Evolutionary conservation across 2,888 invertebrate genomes (phyloP), one percentile per base, ranked within the genome.

Genomic region (Caenorhabditis sulstoni): DNA sequence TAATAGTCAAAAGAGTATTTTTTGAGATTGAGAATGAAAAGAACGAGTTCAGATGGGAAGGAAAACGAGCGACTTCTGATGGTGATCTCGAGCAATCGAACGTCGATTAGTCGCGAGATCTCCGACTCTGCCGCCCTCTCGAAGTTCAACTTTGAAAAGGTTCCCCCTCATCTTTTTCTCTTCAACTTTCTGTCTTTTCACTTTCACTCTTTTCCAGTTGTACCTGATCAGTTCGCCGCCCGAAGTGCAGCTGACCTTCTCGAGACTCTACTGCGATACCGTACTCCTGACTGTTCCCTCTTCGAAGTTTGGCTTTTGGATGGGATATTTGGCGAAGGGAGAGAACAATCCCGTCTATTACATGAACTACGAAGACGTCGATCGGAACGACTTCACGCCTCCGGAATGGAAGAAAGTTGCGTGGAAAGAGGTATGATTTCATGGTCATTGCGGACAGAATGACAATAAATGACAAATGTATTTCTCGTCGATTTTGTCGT

Each of bases 301-400:
- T 3, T 70, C 70, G 20, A 39, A 35, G 8, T 29, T 55, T 12
- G 70, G 70, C 53, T 70, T 61, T 55, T 70, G 70, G 70, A 55
- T 61, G 62, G 70, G 61, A 16, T 70, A 62, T 55, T 62, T 70
- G 47, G 61, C 70, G 22, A 70, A 39, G 35, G 53, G 55, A n/a
- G 55, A 62, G 9, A 18, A 58, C 22, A 68, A 55, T 22, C 55
- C 18, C 9, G 68, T 68, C 0, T 68, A 50, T 16, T 68, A 52
- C 45, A 29, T 52, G 5, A 52, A 68, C 29, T 29, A 22, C 1
- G 22, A 20, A 12, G 12, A 22, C 3, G 12, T 12, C 29, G 37
- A 18, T 29, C 44, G n/a, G 4, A 14, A 52, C 11, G 59, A 68
- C 12, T 53, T n/a, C 16, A 52, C 52, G 12, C 68, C 52, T 4